Base-by-base conservation (phyloP, 2,888 invertebrate species). In the Crocallis elinguaria region DNA sequence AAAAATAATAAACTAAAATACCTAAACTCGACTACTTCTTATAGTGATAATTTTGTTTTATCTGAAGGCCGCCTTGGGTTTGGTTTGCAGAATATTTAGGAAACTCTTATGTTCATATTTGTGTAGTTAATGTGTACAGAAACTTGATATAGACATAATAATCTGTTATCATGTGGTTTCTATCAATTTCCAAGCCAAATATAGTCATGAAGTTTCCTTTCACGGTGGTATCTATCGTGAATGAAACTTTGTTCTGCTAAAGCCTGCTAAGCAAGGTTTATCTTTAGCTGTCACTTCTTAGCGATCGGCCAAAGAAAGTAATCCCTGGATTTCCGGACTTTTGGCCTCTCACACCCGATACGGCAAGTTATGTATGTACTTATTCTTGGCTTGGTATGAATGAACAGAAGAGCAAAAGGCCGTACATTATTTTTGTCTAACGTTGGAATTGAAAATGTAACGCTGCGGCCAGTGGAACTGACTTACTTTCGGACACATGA, bases 271-370 rank as follows among this genome's bases (percentile, higher is more conserved):
- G 29, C 51, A 41, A 45, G 56, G 52, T 53, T 61, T 59, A 59
- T 61, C 55, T 51, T 46, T 19, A 49, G 49, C 60, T 50, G 57
- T 57, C 55, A 57, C 49, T 49, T 60, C 50, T 14, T 46, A 49
- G 48, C 30, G 46, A 53, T 30, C 55, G 53, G 27, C 52, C 35
- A 49, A 43, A 37, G 46, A 32, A 45, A 45, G 33, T 61, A 57
- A 64, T 60, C 59, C 53, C 39, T 49, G 57, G 64, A 64, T 64
- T 60, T 61, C 59, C 51, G 57, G 49, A 14, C 32, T 33, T 23
- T 13, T 23, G 35, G 36, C 25, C 32, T 25, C 49, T 19, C 19
- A 13, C 17, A 38, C 42, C 48, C 38, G 19, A 53, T 37, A 35
- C 42, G 33, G 11, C 14, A n/a, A 29, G 38, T 43, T 8, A 44